These are phyloP conservation scores for Agriopis marginaria DNA, from an alignment of 2,888 invertebrate species.

Conservation along the genomic window DNA sequence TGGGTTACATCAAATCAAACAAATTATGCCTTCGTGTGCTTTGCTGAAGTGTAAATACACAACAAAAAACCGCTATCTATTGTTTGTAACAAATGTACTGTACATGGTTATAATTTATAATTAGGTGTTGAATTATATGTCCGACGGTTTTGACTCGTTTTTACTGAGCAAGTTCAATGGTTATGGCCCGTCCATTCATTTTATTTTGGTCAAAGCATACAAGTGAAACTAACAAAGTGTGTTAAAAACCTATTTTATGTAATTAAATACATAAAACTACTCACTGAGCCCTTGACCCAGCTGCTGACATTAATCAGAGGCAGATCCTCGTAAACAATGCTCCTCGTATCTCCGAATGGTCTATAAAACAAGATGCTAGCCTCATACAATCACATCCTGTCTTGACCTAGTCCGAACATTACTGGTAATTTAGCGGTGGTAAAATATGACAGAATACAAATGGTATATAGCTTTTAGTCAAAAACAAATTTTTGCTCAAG, in stretches of 20 bases:
- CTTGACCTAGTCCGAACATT: constrained; percentile 11
- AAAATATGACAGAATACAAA: neutral
- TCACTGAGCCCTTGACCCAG: neutral
- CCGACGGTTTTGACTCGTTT: no score
- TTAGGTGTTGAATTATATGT: no score
- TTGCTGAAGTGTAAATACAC: no score
- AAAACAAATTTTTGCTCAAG: neutral
- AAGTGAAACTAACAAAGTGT: neutral
- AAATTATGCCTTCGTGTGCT: no score
- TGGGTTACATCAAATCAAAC: no score
- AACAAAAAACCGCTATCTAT: no score
- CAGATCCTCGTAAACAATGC: constrained; percentile 24
- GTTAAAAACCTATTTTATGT: neutral
- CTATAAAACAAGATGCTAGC: constrained; percentile 28
- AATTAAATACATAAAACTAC: neutral
- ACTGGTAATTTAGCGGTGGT: neutral
- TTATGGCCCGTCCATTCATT: no score
- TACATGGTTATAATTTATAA: no score
- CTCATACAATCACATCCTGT: neutral
- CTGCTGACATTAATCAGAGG: constrained; percentile 2
- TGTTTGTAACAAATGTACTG: no score
- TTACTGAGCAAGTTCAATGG: no score
- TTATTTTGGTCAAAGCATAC: no score
- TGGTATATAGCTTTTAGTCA: no score
- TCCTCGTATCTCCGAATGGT: constrained; percentile 21